These are phyloP conservation scores for Lysiphlebus fabarum DNA, from an alignment of 1,140 invertebrate species.

Conservation along the genomic window DNA sequence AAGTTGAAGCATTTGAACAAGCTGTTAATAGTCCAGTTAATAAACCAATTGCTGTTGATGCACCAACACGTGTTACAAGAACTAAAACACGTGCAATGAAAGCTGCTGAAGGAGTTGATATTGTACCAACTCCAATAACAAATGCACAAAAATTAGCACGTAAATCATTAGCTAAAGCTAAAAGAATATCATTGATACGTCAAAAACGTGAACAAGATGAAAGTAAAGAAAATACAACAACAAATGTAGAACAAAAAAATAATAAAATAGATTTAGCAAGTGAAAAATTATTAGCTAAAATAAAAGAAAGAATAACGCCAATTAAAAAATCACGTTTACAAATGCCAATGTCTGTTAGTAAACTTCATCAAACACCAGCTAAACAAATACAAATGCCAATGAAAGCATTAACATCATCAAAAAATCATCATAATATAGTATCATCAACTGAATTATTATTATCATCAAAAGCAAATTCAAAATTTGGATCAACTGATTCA, in stretches of 20 bases:
- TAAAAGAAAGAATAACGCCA: constrained; percentile 39
- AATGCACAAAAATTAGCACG: constrained; percentile 38
- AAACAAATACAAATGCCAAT: constrained; percentile 32
- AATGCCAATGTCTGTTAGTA: constrained; percentile 37
- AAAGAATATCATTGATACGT: constrained; percentile 41
- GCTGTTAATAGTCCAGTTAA: constrained; percentile 27
- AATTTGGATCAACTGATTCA: constrained; percentile 39
- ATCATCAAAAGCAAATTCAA: constrained; percentile 31
- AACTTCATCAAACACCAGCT: constrained; percentile 38
- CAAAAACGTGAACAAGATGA: constrained; percentile 37
- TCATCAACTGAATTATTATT: constrained; percentile 43
- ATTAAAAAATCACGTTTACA: constrained; percentile 38
- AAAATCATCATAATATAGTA: constrained; percentile 37
- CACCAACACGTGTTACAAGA: constrained; percentile 43
- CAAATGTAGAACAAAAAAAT: constrained; percentile 25
- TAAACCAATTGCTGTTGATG: constrained; percentile 35
- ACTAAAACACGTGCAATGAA: constrained; percentile 49
- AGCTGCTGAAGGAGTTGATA: constrained; percentile 26
- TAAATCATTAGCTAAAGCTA: constrained; percentile 46
- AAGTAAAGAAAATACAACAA: constrained; percentile 37
- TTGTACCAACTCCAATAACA: constrained; percentile 10
- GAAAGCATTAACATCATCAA: constrained; percentile 38
- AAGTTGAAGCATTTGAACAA: constrained; percentile 63
- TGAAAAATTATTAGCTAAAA: constrained; percentile 30
- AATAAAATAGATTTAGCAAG: constrained; percentile 18